phyloP scores from a whole-genome alignment of 1,140 invertebrate genomes.

The Portunus trituberculatus region DNA sequence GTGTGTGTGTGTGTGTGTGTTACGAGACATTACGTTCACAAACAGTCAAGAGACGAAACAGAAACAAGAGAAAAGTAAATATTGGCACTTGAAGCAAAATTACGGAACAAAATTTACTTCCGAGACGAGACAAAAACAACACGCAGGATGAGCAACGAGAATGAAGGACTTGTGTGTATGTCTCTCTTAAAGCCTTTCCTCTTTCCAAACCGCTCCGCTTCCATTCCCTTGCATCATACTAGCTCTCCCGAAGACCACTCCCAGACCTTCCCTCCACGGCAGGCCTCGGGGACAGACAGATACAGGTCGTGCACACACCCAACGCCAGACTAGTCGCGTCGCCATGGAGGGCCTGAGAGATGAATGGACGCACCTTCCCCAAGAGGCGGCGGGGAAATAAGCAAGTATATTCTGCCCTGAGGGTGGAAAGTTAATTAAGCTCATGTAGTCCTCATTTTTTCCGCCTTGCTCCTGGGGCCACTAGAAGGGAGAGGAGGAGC shows the following conservation, averaged over 20 bases:
- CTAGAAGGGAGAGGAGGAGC: not conserved
- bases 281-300: not conserved
- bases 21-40: no score
- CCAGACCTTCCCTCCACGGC: not conserved
- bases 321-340: not conserved
- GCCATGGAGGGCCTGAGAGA: not conserved
- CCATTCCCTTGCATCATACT: no score
- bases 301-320: not conserved
- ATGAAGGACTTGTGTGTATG: not conserved
- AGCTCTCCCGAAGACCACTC: not conserved
- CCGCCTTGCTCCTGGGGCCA: not conserved
- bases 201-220: no score
- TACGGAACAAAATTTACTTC: not conserved
- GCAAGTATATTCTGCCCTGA: not conserved
- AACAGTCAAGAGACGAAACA: not conserved
- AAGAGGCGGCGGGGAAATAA: not conserved
- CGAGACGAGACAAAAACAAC: not conserved
- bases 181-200: not conserved
- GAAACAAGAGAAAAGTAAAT: not conserved
- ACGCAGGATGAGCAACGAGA: not conserved
- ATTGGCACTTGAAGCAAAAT: not conserved
- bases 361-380: not conserved
- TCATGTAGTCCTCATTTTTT: conserved; percentile 11
- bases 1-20: no score
- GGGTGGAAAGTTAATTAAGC: conserved; percentile 11